Conservation (phyloP, 23 tunicate species). For the Clavelina lepadiformis region DNA sequence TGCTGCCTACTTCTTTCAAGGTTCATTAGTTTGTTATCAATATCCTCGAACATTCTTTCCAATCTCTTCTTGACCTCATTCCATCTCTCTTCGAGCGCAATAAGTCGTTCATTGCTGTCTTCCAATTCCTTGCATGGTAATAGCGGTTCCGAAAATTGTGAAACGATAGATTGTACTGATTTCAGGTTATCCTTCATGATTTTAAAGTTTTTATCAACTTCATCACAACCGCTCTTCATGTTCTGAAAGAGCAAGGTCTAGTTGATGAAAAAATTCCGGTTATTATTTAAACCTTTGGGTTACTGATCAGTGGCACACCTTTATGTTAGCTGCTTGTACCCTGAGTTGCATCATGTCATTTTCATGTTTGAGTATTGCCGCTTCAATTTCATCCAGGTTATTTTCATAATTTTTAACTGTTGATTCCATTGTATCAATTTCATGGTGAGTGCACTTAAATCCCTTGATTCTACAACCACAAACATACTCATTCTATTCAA, state of each 20-base stretch:
- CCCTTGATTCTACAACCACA: conserved; percentile 82
- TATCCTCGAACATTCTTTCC: neutral
- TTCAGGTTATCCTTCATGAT: conserved; percentile 31
- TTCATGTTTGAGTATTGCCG: too few species aligned
- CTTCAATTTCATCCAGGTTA: conserved; percentile 5
- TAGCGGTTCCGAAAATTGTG: conserved; percentile 38
- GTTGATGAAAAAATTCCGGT: neutral
- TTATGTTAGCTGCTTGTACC: too few species aligned
- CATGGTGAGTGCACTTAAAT: conserved; percentile 29
- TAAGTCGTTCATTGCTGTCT: conserved; percentile 4
- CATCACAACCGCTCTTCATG: conserved; percentile 6
- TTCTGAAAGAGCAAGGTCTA: conserved; percentile 28
- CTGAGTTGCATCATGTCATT: too few species aligned
- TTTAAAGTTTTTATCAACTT: conserved; percentile 47
- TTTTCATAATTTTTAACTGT: conserved; percentile 25
- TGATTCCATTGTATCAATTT: too few species aligned
- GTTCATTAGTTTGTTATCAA: conserved; percentile 6
- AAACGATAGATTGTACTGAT: conserved; percentile 47
- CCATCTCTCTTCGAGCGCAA: conserved; percentile 26
- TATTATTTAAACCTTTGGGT: too few species aligned
- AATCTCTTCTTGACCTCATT: conserved; percentile 26
- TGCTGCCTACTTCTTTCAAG: conserved; percentile 20
- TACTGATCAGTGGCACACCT: too few species aligned
- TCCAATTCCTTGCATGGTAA: conserved; percentile 22
- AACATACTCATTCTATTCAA: too few species aligned